Conservation (phyloP, 2,113 vertebrate genomes). For the Callipepla squamata region DNA sequence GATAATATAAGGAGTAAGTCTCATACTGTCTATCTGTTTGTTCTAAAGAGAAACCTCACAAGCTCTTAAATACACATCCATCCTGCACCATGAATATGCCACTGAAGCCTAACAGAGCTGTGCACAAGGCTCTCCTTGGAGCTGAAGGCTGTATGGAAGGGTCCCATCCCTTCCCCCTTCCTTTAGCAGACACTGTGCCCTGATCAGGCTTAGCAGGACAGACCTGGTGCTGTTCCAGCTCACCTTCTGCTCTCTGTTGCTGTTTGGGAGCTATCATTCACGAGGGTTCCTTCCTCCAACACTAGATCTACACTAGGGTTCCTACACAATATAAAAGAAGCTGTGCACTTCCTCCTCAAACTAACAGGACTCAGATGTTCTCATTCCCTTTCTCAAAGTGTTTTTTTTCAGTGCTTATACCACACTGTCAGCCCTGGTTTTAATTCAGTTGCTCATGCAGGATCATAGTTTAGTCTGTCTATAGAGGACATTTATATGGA, state of each 20-base stretch:
- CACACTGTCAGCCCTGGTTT: neutral
- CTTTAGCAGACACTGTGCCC: neutral
- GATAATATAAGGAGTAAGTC: neutral
- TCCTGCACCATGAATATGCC: neutral
- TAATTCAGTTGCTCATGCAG: neutral
- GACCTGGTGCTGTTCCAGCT: neutral
- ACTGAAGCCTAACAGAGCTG: neutral
- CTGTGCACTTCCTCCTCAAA: neutral
- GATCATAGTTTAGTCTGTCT: neutral
- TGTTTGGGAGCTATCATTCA: neutral
- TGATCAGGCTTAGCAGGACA: neutral
- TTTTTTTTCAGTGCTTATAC: neutral
- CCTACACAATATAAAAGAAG: neutral
- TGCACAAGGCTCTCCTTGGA: neutral
- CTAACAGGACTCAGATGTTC: neutral
- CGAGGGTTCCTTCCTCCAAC: neutral
- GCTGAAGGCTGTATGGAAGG: neutral
- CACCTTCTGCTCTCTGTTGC: neutral
- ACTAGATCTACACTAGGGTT: neutral
- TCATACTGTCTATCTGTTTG: accelerated
- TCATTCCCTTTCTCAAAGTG: neutral
- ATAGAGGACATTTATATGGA: accelerated
- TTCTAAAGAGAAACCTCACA: neutral
- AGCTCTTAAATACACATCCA: too few relatives aligned
- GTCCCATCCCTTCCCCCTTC: neutral